These are phyloP conservation scores for Pyrocoelia pectoralis DNA, from an alignment of 2,888 invertebrate genomes.

Conservation along the genomic window DNA sequence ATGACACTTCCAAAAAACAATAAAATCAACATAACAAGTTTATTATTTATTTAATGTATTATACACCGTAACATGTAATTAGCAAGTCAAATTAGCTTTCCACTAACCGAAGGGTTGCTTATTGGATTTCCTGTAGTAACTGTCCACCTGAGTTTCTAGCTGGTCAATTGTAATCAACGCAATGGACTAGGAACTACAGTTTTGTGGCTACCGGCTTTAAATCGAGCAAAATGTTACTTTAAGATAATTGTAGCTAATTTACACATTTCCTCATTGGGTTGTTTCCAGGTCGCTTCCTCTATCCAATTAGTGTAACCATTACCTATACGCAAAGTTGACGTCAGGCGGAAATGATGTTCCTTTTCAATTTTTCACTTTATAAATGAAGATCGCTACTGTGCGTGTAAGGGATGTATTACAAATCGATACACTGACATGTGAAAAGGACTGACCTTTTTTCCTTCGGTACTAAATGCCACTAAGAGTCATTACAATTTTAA, in stretches of 20 bases:
- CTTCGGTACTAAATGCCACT: no score
- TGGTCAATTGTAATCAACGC: constrained; percentile 23
- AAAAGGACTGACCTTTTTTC: no score
- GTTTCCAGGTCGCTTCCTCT: constrained; percentile 4
- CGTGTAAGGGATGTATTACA: no score
- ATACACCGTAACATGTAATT: constrained; percentile 5
- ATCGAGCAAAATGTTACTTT: neutral
- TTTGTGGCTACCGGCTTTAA: neutral
- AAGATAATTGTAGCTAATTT: neutral
- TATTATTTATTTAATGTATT: neutral
- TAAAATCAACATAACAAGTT: no score
- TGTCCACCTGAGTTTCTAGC: constrained; percentile 1
- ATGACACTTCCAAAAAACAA: no score
- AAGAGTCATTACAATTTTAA: no score
- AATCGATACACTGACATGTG: no score
- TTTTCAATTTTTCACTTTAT: no score
- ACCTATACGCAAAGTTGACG: neutral
- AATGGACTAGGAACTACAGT: constrained; percentile 19
- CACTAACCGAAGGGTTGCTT: neutral
- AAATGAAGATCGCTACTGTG: no score
- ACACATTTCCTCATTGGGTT: neutral
- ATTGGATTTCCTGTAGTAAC: constrained; percentile 11
- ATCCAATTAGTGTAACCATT: neutral
- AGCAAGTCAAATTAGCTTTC: constrained; percentile 16
- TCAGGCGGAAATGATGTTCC: no score